Conservation (phyloP, 2,797 vertebrate species). For the Streptopelia turtur region DNA sequence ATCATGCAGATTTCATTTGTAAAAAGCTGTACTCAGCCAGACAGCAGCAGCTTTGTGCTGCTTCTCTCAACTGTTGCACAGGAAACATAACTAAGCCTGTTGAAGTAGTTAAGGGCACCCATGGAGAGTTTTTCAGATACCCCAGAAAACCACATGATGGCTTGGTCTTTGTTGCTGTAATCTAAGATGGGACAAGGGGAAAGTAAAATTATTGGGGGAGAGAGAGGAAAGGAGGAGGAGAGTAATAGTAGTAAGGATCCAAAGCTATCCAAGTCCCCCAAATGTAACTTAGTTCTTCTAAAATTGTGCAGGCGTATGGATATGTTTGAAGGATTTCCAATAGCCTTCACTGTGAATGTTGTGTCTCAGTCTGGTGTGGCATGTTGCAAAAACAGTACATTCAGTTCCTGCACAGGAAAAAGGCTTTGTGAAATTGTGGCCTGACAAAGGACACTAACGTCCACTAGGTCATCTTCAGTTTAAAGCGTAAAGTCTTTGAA, state of each 20-base stretch:
- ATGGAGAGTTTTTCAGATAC: background rate
- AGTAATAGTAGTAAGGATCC: background rate
- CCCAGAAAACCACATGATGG: background rate
- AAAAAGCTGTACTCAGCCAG: background rate
- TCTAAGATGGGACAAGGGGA: background rate
- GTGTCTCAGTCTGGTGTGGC: background rate
- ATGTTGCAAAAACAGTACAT: background rate
- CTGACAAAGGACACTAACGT: background rate
- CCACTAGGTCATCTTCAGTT: background rate
- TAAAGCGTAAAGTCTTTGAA: background rate
- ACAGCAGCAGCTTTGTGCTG: background rate
- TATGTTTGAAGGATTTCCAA: background rate
- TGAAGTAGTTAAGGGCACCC: background rate
- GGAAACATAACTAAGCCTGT: background rate
- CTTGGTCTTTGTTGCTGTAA: background rate
- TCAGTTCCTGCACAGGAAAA: background rate
- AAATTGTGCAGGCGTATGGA: background rate
- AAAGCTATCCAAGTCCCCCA: background rate
- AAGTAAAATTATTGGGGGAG: background rate
- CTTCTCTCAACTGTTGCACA: background rate
- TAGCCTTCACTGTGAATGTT: background rate
- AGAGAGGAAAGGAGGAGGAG: background rate
- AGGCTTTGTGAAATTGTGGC: background rate
- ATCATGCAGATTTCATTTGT: background rate
- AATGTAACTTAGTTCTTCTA: background rate